Percentiles rank a stretch among this genome's conserved stretches.
phyloP scores from a whole-genome alignment of 1,140 invertebrate genomes.

The Onthophagus taurus region DNA sequence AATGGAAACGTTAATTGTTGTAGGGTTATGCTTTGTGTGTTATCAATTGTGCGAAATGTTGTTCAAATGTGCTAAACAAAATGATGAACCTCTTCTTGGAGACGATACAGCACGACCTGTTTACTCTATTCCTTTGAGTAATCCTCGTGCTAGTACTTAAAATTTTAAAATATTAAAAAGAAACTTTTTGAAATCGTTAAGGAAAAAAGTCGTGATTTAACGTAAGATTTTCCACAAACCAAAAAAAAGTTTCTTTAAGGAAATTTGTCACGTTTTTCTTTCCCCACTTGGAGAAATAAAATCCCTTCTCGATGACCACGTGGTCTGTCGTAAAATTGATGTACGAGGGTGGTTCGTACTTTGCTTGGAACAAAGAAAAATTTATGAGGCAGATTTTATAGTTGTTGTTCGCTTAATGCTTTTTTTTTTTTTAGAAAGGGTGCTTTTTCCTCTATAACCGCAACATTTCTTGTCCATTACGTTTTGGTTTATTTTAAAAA shows the following conservation, averaged over 20 bases:
- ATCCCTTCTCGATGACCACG: slow-evolving; percentile 5
- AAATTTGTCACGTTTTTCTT: slow-evolving; percentile 5
- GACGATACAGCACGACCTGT: slow-evolving; percentile 23
- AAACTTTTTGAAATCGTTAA: slow-evolving; percentile 6
- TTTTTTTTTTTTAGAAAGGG: too few species aligned
- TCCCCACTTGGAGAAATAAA: neutral
- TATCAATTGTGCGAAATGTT: slow-evolving; percentile 45
- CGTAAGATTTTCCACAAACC: slow-evolving; percentile 3
- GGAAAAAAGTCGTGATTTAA: slow-evolving; percentile 1
- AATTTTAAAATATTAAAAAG: too few species aligned
- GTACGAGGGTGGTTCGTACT: neutral
- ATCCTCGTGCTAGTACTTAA: too few species aligned
- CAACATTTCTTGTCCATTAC: too few species aligned
- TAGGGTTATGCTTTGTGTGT: slow-evolving; percentile 46
- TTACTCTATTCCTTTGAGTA: slow-evolving; percentile 23
- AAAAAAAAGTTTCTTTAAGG: neutral
- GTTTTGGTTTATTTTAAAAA: too few species aligned
- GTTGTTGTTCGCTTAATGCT: too few species aligned
- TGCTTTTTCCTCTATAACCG: too few species aligned
- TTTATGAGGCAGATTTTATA: too few species aligned
- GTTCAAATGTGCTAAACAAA: slow-evolving; percentile 27
- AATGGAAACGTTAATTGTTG: slow-evolving; percentile 47
- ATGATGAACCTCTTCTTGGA: slow-evolving; percentile 11
- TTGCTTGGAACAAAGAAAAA: too few species aligned
- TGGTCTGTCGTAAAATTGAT: slow-evolving; percentile 7